Evolutionary conservation across 2,888 invertebrate species (phyloP).

Genomic region (Tenthredo notha): DNA sequence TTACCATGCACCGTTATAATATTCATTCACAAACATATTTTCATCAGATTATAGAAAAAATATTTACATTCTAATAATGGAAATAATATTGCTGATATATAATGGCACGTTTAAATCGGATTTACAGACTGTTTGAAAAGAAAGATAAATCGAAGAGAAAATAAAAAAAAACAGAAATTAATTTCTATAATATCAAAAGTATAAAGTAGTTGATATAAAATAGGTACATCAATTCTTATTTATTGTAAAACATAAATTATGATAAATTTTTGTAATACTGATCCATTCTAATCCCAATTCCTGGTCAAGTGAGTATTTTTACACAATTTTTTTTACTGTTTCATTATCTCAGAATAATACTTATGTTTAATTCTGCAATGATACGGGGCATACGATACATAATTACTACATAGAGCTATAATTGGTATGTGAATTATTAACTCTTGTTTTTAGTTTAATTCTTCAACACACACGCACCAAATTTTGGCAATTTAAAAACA

Average conservation of each 20-base stretch:
- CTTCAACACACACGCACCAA: not conserved
- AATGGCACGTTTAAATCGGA: constrained; percentile 1
- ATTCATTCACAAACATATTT: not conserved
- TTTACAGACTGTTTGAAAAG: not conserved
- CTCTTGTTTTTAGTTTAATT: not conserved
- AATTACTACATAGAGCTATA: not conserved
- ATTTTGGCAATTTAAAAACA: not conserved
- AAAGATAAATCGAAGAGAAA: not conserved
- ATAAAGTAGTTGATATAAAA: not conserved
- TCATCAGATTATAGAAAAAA: not conserved
- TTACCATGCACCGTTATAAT: not conserved
- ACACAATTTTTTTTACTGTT: not conserved
- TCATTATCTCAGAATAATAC: not conserved
- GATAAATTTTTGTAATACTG: constrained; percentile 20
- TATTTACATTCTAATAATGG: constrained; percentile 5
- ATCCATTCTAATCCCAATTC: constrained; percentile 21
- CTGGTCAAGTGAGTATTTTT: not conserved
- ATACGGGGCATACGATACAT: not conserved
- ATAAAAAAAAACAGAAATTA: not conserved
- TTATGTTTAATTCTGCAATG: not conserved
- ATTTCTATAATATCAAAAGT: not conserved
- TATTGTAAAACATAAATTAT: not conserved
- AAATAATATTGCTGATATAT: constrained; percentile 14
- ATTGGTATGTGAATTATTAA: not conserved
- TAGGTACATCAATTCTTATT: not conserved